These are phyloP conservation scores for Cardiocondyla obscurior DNA, from an alignment of 1,140 invertebrate species.

Conservation along the genomic window DNA sequence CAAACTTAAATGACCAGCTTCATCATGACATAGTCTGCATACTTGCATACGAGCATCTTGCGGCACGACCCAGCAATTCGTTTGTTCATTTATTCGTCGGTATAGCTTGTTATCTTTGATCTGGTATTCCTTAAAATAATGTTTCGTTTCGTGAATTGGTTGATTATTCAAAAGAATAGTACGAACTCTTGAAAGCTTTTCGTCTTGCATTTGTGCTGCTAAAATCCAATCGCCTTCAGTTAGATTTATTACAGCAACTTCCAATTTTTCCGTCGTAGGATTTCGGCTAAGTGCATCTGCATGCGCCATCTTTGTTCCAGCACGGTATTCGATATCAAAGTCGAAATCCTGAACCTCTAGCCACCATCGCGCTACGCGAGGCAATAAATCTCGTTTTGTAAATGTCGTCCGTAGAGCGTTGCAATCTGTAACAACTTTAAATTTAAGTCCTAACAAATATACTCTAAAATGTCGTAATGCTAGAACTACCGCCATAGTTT, in stretches of 20 bases:
- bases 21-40: not conserved
- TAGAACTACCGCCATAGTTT: not conserved
- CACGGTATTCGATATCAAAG: not conserved
- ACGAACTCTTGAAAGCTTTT: not conserved
- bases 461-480: not conserved
- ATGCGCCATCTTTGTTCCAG: not conserved
- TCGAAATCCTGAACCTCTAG: not conserved
- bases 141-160: not conserved
- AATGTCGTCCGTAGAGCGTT: not conserved
- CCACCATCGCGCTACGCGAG: not conserved
- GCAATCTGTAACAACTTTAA: constrained; percentile 12
- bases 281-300: constrained; percentile 2
- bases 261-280: not conserved
- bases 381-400: not conserved
- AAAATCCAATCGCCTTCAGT: not conserved
- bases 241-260: not conserved
- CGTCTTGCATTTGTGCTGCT: not conserved
- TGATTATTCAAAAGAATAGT: not conserved
- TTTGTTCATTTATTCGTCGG: fast-evolving
- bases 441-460: not conserved
- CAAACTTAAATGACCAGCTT: not conserved
- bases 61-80: not conserved
- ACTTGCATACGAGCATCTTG: not conserved
- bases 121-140: not conserved
- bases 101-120: not conserved